Evolutionary conservation across 2,113 vertebrate genomes (phyloP).

Genomic region (Nannospalax galili): DNA sequence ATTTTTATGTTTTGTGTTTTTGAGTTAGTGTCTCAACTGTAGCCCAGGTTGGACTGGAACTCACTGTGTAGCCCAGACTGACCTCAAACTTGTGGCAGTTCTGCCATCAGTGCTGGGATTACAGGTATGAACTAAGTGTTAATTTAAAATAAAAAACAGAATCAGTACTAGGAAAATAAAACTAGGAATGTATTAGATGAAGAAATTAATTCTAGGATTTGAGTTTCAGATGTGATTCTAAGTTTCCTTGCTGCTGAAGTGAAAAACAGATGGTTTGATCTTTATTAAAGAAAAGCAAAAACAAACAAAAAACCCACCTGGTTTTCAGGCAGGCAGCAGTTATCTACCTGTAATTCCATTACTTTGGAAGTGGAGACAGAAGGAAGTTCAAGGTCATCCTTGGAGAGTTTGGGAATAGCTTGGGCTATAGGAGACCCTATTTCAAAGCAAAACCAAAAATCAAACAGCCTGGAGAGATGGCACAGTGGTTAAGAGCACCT

Average conservation of each 20-base stretch:
- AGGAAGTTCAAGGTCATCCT: neutral
- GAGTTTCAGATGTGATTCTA: neutral
- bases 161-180: conserved; percentile 5
- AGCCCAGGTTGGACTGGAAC: neutral
- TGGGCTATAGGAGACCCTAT: too few relatives aligned
- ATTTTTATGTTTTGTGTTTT: neutral
- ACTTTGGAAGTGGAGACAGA: neutral
- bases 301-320: too few relatives aligned
- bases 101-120: neutral
- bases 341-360: fast-evolving
- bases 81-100: neutral
- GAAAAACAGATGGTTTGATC: neutral
- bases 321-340: neutral
- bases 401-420: neutral
- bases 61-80: neutral
- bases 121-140: neutral
- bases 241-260: neutral
- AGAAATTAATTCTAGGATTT: neutral
- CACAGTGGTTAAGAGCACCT: neutral
- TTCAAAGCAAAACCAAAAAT: neutral
- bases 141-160: neutral
- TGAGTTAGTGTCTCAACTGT: neutral
- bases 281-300: conserved; percentile 28
- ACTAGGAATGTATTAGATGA: neutral
- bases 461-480: neutral